Evolutionary conservation across 2,113 vertebrate genomes (phyloP), one percentile per base, ranked within the genome.

Genomic region (Erythrocercus mccallii): DNA sequence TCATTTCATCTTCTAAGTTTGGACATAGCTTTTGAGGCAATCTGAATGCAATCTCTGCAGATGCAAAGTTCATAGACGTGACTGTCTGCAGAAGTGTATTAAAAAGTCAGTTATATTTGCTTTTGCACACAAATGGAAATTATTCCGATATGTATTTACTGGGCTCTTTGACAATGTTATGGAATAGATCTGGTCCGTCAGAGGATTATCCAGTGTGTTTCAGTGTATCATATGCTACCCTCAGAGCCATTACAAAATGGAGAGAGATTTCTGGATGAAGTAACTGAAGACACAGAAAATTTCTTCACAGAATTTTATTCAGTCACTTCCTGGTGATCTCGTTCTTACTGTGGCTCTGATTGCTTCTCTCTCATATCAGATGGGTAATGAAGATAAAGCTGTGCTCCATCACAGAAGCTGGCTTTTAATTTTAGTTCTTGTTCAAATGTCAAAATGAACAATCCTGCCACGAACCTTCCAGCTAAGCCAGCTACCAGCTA

Each of bases 31-130:
- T 70, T 5, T 66, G 42, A 93, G 45, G 51, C 79, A 88, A 44
- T 88, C 30, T 69, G 74, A 73, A 64, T 18, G 42, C 68, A 92
- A 35, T 45, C 62, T 72, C 47, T 88, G 45, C 0, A 0, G 70
- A 83, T 33, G 33, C 30, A 88, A 73, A 83, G 76, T 66, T 88
- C 82, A 51, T 9, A 88, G 45, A 86, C 0, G 1, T 58, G 76
- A 50, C 68, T 61, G 73, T 78, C 91, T 72, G 45, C 64, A 83
- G 65, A 91, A 84, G 30, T 25, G 28, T 38, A 71, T 86, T 77
- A 54, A 60, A 73, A 91, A 69, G 77, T 81, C 93, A 74, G 65
- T 40, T 71, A 30, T 30, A 81, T 81, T 91, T 83, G 33, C 38
- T 86, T 86, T 82, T 66, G 51, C 51, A 62, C 58, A 73, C 30